A percentile compares a stretch with the other conserved stretches of the same genome.
phyloP scores from a whole-genome alignment of 2,888 invertebrate species.

The Cheilosia scutellata region DNA sequence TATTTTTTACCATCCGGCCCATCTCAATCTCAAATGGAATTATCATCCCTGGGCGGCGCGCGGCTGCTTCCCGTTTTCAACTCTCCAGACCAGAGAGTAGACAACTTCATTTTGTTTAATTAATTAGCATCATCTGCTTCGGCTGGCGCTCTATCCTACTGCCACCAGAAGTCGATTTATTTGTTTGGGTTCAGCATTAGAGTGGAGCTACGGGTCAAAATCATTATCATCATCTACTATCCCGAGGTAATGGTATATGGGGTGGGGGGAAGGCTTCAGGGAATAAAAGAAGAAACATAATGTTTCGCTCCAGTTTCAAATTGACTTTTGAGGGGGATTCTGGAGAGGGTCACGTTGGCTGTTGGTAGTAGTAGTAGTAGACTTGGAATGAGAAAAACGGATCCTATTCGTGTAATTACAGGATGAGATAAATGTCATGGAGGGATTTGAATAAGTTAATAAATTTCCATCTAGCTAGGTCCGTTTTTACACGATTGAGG shows the following conservation, averaged over 20 bases:
- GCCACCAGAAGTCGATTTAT: slow-evolving; percentile 70
- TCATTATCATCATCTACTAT: slow-evolving; percentile 59
- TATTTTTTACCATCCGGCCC: neutral
- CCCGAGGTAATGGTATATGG: neutral
- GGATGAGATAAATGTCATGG: slow-evolving; percentile 74
- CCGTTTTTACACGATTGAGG: slow-evolving; percentile 6
- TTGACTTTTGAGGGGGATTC: slow-evolving; percentile 65
- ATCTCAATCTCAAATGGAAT: slow-evolving; percentile 51
- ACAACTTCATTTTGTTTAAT: slow-evolving; percentile 74
- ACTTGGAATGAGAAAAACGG: neutral
- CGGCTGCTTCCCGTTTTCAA: neutral
- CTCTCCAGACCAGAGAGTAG: slow-evolving; percentile 1
- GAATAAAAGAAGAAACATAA: slow-evolving; percentile 55
- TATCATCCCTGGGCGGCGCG: slow-evolving; percentile 24
- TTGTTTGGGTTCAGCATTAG: slow-evolving; percentile 61
- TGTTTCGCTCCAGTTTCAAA: slow-evolving; percentile 64
- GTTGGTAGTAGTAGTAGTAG: neutral
- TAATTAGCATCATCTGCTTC: slow-evolving; percentile 75
- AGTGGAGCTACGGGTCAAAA: slow-evolving; percentile 62
- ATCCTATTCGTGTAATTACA: slow-evolving; percentile 65
- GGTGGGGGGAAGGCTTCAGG: slow-evolving; percentile 1
- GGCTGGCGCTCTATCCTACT: slow-evolving; percentile 45
- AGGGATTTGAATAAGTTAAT: slow-evolving; percentile 76
- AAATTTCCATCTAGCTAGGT: slow-evolving; percentile 64
- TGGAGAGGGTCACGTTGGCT: neutral